These are phyloP conservation scores for Cyrtodaria siliqua DNA, from an alignment of 2,888 invertebrate species.

Conservation along the genomic window DNA sequence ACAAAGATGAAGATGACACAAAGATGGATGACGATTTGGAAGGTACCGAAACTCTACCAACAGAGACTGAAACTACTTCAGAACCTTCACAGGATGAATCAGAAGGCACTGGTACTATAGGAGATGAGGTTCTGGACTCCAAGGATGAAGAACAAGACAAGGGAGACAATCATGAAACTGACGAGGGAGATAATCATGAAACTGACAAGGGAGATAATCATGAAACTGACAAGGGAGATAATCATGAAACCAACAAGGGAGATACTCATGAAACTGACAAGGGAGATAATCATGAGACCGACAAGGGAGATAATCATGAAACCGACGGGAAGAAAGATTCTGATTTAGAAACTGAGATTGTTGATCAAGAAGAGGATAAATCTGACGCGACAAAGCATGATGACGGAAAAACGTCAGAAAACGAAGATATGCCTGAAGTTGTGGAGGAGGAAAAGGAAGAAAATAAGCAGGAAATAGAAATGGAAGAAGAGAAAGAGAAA, in stretches of 20 bases:
- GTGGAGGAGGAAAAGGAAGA: not conserved
- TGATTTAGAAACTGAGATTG: not conserved
- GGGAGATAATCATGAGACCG: not conserved
- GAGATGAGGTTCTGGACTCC: too few relatives aligned
- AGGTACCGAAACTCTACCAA: too few relatives aligned
- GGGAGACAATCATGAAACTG: not conserved
- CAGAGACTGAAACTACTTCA: too few relatives aligned
- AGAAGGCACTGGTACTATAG: too few relatives aligned
- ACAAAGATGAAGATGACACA: not conserved
- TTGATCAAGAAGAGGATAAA: too few relatives aligned
- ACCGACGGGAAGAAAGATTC: not conserved
- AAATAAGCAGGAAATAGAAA: not conserved
- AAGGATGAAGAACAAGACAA: too few relatives aligned
- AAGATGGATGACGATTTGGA: not conserved
- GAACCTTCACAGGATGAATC: too few relatives aligned
- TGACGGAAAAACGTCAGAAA: not conserved
- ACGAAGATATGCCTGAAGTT: not conserved
- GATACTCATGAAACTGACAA: too few relatives aligned
- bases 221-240: too few relatives aligned
- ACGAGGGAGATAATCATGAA: too few relatives aligned
- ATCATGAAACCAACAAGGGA: not conserved
- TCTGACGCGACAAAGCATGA: not conserved
- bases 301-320: not conserved
- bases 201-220: too few relatives aligned
- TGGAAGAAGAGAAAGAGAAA: not conserved